phyloP scores from a whole-genome alignment of 2,797 vertebrate genomes.

The Falco berigora region DNA sequence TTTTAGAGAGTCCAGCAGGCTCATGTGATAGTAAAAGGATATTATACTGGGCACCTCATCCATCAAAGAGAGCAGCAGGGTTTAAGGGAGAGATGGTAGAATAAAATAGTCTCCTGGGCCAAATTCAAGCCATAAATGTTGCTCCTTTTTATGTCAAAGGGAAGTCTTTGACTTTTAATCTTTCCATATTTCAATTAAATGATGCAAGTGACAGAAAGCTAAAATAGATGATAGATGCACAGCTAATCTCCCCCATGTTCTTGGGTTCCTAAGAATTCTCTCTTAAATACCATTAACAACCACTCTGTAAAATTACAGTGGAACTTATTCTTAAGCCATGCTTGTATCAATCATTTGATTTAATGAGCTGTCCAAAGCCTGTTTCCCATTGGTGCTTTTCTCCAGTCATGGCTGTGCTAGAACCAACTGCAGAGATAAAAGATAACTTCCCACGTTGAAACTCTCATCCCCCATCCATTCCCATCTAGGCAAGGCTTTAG shows the following conservation, averaged over 20 bases:
- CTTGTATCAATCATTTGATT: background rate
- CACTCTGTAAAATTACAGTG: background rate
- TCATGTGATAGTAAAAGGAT: background rate
- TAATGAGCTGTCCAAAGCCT: background rate
- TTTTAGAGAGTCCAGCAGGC: background rate
- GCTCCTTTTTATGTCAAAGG: background rate
- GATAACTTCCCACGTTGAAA: background rate
- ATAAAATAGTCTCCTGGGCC: constrained; percentile 29
- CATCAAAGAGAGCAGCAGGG: background rate
- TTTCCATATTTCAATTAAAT: constrained; percentile 32
- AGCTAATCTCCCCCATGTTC: background rate
- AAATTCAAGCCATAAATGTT: constrained; percentile 25
- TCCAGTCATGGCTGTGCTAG: background rate
- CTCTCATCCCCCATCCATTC: background rate
- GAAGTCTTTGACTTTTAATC: constrained; percentile 25
- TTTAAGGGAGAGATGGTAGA: constrained; percentile 3
- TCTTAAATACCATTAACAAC: background rate
- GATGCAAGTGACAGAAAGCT: background rate
- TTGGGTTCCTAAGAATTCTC: background rate
- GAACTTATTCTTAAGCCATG: background rate
- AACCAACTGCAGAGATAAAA: background rate
- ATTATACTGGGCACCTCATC: background rate
- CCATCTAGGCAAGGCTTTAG: background rate
- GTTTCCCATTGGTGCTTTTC: background rate
- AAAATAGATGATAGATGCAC: background rate